Evolutionary conservation across 2,888 invertebrate genomes (phyloP).

Genomic region (Ametastegia equiseti): DNA sequence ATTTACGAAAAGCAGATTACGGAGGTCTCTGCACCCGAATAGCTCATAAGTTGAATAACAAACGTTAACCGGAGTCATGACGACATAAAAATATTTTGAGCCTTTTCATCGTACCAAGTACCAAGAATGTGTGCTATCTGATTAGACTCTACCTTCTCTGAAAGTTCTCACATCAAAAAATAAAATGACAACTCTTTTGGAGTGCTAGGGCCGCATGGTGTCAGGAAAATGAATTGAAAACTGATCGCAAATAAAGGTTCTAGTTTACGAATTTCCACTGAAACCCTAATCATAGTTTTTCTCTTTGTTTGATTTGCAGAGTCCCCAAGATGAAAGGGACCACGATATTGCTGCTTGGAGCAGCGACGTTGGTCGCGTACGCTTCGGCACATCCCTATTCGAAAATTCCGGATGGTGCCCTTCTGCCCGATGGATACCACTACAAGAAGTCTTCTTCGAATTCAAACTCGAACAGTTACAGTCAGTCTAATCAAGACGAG

Average conservation of each 20-base stretch:
- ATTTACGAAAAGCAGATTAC: conserved; percentile 1
- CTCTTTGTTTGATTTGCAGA: conserved; percentile 53
- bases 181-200: neutral
- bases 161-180: neutral
- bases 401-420: conserved; percentile 54
- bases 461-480: conserved; percentile 57
- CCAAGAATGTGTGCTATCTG: neutral
- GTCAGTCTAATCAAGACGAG: conserved; percentile 54
- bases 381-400: conserved; percentile 59
- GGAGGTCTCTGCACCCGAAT: conserved; percentile 10
- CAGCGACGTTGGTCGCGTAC: conserved; percentile 57
- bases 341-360: conserved; percentile 59
- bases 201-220: neutral
- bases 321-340: conserved; percentile 59
- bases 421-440: conserved; percentile 48
- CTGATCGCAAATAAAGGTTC: neutral
- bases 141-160: neutral
- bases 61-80: neutral
- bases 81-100: neutral
- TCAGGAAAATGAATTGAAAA: neutral
- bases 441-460: conserved; percentile 55
- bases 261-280: neutral
- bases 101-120: neutral
- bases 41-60: neutral
- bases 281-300: neutral